Evolutionary conservation across 2,797 vertebrate species (phyloP), one percentile per base, ranked within the genome.

Genomic region (Manis pentadactyla): DNA sequence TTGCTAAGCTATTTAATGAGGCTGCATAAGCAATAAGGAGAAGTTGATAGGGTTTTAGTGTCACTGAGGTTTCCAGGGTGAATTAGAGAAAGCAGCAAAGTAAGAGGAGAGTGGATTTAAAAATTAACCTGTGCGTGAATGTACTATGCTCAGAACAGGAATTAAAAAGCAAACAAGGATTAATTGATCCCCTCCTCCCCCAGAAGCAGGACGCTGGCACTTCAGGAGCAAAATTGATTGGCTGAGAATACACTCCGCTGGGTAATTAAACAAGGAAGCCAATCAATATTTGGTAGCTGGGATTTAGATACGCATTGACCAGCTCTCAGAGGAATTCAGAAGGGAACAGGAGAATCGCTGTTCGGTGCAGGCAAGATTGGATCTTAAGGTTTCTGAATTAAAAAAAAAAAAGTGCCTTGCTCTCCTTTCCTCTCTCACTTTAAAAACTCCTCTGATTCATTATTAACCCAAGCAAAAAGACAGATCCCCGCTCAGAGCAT

Each of bases 101-200:
- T 85, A 64, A 87, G 79, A 94, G 84, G 74, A 69, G 71, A 71
- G 68, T 87, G 57, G 90, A 97, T 97, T 98, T 98, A 97, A 96
- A 98, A 97, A 98, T 96, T 95, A 98, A 96, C 93, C 77, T 57
- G 37, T 66, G 57, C 96, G 97, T 94, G 97, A 96, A 97, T 90
- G 90, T 25, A 87, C 94, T 95, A 73, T 95, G 87, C 95, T 97
- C 94, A 1, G 25, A 93, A 88, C 84, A 94, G 96, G 96, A 93
- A 97, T 96, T 87, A 94, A 88, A 98, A 96, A 97, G 92, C 97
- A 98, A 93, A 94, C 95, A 98, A 97, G 42, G 74, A 97, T 84
- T 86, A 92, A 97, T 93, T 97, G 97, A 92, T 86, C 83, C 89
- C 87, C 64, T 96, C 81, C 73, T 81, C 75, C 64, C 71, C 71